Evolutionary conservation across 2,888 invertebrate species (phyloP).

Genomic region (Eupithecia vulgata): DNA sequence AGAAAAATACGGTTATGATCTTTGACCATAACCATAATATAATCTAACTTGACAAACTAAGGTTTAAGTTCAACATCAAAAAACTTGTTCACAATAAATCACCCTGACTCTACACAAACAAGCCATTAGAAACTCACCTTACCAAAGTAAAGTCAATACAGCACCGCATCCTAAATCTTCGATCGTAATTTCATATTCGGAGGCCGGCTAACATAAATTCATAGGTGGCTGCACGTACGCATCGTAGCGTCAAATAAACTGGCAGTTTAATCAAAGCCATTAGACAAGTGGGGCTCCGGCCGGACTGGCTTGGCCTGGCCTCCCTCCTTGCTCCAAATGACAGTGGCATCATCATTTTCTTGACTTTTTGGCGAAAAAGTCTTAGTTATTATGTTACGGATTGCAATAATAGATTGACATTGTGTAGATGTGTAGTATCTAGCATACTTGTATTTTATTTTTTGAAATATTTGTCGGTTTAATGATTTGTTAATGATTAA

Average conservation of each 20-base stretch:
- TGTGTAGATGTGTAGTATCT: too few relatives aligned
- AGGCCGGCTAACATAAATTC: constrained; percentile 80
- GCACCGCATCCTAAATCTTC: constrained; percentile 62
- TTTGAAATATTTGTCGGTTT: too few relatives aligned
- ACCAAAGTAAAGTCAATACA: constrained; percentile 24
- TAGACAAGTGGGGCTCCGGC: constrained; percentile 80
- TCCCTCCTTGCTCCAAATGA: constrained; percentile 46
- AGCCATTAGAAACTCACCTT: constrained; percentile 9
- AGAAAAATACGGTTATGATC: too few relatives aligned
- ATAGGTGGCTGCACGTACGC: constrained; percentile 80
- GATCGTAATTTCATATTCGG: constrained; percentile 74
- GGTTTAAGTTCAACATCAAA: not conserved
- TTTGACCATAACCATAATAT: too few relatives aligned
- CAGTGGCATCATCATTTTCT: constrained; percentile 15
- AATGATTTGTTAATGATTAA: too few relatives aligned
- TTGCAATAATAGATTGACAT: too few relatives aligned
- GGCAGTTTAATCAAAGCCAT: constrained; percentile 84
- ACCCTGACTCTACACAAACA: not conserved
- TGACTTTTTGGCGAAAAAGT: not conserved
- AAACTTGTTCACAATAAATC: not conserved
- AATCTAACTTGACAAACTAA: not conserved
- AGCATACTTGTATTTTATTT: too few relatives aligned
- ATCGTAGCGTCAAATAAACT: constrained; percentile 83
- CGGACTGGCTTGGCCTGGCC: constrained; percentile 62
- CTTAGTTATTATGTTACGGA: too few relatives aligned